phyloP scores from a whole-genome alignment of 2,797 vertebrate species.

The Periparus ater region DNA sequence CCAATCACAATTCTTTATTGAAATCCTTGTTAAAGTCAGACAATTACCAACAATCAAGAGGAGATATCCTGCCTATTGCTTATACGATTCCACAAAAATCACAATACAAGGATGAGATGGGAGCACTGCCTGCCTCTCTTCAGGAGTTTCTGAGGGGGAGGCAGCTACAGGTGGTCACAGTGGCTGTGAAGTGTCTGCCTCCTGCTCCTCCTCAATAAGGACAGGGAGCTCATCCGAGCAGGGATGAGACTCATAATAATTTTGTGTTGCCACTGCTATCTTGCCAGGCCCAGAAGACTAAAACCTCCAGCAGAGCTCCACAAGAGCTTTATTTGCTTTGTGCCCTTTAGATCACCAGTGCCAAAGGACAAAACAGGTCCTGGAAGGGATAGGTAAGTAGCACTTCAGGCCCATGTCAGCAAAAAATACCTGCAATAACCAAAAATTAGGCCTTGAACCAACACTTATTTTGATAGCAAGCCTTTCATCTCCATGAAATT shows the following conservation, averaged over 20 bases:
- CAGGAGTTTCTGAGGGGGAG: background rate
- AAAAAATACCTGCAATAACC: background rate
- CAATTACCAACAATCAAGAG: background rate
- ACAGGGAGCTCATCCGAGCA: background rate
- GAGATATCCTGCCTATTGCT: background rate
- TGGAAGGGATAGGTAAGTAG: background rate
- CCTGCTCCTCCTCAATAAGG: background rate
- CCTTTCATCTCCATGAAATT: background rate
- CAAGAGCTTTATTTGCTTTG: background rate
- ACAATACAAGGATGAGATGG: rapidly evolving
- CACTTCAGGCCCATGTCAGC: background rate
- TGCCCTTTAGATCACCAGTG: background rate
- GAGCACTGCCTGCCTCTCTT: background rate
- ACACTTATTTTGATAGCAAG: background rate
- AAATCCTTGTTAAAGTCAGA: slow-evolving; percentile 7
- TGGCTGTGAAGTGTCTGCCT: rapidly evolving
- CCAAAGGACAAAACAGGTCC: background rate
- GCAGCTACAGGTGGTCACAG: background rate
- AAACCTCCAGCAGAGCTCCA: background rate
- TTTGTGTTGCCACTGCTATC: background rate
- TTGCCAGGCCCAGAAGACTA: background rate
- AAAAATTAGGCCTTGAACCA: background rate
- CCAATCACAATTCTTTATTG: background rate
- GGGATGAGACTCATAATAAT: background rate
- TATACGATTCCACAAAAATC: rapidly evolving